These are phyloP conservation scores for Scaptomyza hsui DNA, from an alignment of 1,140 invertebrate species.

Conservation along the genomic window DNA sequence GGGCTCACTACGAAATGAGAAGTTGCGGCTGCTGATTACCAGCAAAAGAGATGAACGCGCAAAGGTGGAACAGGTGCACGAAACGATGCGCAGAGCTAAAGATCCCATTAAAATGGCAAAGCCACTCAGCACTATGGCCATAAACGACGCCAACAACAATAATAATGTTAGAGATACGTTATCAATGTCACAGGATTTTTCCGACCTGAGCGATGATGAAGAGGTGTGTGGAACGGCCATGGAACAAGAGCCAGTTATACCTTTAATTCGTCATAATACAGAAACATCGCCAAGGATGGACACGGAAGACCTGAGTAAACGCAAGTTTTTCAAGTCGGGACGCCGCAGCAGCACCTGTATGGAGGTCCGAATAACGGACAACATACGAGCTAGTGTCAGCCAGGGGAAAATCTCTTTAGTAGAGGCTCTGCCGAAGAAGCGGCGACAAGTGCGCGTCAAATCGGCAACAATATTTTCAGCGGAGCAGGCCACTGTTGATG, in stretches of 20 bases:
- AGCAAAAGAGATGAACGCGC: constrained; percentile 67
- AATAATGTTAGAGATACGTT: background rate
- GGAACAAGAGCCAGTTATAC: constrained; percentile 67
- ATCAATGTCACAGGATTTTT: constrained; percentile 43
- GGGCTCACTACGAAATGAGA: constrained; percentile 65
- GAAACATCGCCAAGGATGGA: constrained; percentile 14
- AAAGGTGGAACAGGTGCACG: constrained; percentile 70
- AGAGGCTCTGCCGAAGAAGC: constrained; percentile 44
- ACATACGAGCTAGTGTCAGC: constrained; percentile 69
- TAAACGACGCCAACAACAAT: constrained; percentile 57
- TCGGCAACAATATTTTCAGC: constrained; percentile 69
- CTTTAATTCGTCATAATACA: constrained; percentile 57
- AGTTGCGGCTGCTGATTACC: constrained; percentile 62
- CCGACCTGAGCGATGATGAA: constrained; percentile 62
- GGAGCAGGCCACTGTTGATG: constrained; percentile 78
- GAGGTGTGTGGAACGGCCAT: constrained; percentile 17
- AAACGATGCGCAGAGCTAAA: constrained; percentile 58
- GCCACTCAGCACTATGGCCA: constrained; percentile 53
- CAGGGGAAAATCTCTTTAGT: constrained; percentile 71
- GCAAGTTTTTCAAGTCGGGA: constrained; percentile 79
- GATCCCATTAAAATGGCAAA: constrained; percentile 81
- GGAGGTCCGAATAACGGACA: constrained; percentile 74
- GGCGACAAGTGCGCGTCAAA: constrained; percentile 53
- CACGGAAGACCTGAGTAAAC: constrained; percentile 23
- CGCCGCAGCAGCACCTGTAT: constrained; percentile 62